Base-by-base conservation (phyloP, 1,140 invertebrate species). In the Luehdorfia chinensis region DNA sequence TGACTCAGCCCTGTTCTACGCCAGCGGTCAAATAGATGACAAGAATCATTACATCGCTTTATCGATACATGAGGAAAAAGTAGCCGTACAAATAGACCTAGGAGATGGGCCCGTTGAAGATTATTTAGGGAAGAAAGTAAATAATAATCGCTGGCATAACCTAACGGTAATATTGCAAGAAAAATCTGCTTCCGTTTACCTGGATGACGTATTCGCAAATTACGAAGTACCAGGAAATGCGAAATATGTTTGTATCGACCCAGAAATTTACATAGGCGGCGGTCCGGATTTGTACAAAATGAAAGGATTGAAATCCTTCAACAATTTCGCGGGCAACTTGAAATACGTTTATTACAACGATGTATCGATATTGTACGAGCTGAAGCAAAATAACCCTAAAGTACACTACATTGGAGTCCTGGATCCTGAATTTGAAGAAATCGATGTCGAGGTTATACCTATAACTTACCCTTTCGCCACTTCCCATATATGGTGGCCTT, bases 321-420 rank as follows among this genome's bases (percentile, higher is more conserved):
- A 94, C 71, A 94, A 94, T 86, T 93, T 93, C 64, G 93, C 93
- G 66, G 96, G 96, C 7, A 95, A 94, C 56, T 73, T 98, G 0
- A 96, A 96, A 64, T 96, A 96, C 76, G 94, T 97, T 12, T 97
- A 96, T 75, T 96, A 95, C 72, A 97, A 97, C 75, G 95, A 96
- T 59, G 91, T 96, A 9, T 96, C 95, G 0, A 95, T 98, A 45
- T 88, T 98, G 30, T 96, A 96, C 69, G 94, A 96, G 68, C 78
- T 98, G 39, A 93, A 94, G 55, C 91, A 93, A 55, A 91, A 91
- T 47, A 94, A 94, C 79, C 92, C 93, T 11, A 96, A 95, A 89
- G 93, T 95, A 1, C 92, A 94, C 66, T 94, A 94, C 65, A 93
- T 94, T 53, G 91, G 95, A 9, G 92, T 96, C 0, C 75, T 95